Conservation (phyloP, 92 coral and sea anemone species). For the Parazoanthus darwini region DNA sequence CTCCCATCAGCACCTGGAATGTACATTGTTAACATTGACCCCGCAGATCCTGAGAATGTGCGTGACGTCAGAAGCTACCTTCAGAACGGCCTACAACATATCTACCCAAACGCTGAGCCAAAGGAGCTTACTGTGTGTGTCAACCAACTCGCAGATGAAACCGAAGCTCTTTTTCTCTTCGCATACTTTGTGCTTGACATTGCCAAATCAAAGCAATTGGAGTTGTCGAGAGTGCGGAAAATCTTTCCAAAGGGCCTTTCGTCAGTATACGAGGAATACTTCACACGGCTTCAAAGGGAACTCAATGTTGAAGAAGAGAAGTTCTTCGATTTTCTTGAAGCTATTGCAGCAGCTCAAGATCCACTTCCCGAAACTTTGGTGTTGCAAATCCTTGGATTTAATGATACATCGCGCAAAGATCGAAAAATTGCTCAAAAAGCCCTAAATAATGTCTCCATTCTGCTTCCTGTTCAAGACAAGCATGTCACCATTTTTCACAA, state of each 20-base stretch:
- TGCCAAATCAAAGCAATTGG: background rate
- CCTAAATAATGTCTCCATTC: background rate
- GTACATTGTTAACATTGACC: slow-evolving; percentile 7
- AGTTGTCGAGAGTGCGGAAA: background rate
- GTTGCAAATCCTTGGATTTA: slow-evolving; percentile 32
- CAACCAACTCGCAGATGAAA: slow-evolving; percentile 1
- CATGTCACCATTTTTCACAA: slow-evolving; percentile 36
- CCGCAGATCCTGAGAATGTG: slow-evolving; percentile 4
- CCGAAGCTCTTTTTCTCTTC: slow-evolving; percentile 30
- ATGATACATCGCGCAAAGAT: slow-evolving; percentile 3
- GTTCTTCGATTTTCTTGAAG: slow-evolving; percentile 44
- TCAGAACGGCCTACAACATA: background rate
- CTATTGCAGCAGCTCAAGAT: slow-evolving; percentile 13
- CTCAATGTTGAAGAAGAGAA: slow-evolving; percentile 19
- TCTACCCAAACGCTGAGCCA: slow-evolving; percentile 15
- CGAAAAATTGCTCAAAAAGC: slow-evolving; percentile 27
- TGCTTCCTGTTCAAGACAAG: slow-evolving; percentile 31
- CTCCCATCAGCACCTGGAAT: slow-evolving; percentile 7
- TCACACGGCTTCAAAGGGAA: slow-evolving; percentile 34
- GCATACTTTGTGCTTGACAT: slow-evolving; percentile 36
- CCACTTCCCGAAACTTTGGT: slow-evolving; percentile 35
- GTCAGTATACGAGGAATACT: slow-evolving; percentile 45
- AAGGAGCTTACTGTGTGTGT: background rate
- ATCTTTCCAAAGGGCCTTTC: slow-evolving; percentile 38
- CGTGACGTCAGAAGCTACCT: slow-evolving; percentile 22